phyloP scores from a whole-genome alignment of 2,888 invertebrate species.

The Eugnorisma glareosa region DNA sequence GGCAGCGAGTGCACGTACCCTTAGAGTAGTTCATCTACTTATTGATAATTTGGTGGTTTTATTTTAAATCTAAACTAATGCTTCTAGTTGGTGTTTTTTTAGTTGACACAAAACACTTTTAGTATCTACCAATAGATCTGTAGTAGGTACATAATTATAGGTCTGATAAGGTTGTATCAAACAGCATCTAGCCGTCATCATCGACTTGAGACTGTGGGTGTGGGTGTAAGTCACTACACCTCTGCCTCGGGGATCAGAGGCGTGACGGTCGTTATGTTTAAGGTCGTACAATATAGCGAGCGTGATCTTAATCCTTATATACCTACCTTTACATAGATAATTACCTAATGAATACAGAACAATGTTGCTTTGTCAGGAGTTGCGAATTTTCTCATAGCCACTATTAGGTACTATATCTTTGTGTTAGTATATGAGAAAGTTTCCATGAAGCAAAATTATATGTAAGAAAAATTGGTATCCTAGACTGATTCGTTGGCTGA shows the following conservation, averaged over 20 bases:
- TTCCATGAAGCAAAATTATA: not conserved
- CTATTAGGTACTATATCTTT: not conserved
- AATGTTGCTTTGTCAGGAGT: constrained; percentile 33
- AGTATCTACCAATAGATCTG: not conserved
- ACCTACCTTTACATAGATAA: constrained; percentile 32
- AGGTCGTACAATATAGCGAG: constrained; percentile 43
- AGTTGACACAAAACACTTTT: not conserved
- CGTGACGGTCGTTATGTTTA: constrained; percentile 45
- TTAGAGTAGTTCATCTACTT: too few species aligned
- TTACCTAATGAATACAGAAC: constrained; percentile 33
- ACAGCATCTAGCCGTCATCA: constrained; percentile 27
- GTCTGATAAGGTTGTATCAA: constrained; percentile 25
- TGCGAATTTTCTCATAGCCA: constrained; percentile 12
- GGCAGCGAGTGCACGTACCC: too few species aligned
- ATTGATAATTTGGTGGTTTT: too few species aligned
- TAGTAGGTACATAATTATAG: not conserved
- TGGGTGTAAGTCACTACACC: constrained; percentile 39
- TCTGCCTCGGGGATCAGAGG: constrained; percentile 47
- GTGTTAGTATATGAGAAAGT: not conserved
- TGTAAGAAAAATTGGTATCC: not conserved
- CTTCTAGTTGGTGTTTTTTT: too few species aligned
- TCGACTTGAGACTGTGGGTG: constrained; percentile 14
- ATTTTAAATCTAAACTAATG: too few species aligned
- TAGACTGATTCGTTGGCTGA: not conserved
- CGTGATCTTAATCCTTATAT: constrained; percentile 53